Evolutionary conservation across 2,113 vertebrate species (phyloP).

Genomic region (Arenaria interpres): DNA sequence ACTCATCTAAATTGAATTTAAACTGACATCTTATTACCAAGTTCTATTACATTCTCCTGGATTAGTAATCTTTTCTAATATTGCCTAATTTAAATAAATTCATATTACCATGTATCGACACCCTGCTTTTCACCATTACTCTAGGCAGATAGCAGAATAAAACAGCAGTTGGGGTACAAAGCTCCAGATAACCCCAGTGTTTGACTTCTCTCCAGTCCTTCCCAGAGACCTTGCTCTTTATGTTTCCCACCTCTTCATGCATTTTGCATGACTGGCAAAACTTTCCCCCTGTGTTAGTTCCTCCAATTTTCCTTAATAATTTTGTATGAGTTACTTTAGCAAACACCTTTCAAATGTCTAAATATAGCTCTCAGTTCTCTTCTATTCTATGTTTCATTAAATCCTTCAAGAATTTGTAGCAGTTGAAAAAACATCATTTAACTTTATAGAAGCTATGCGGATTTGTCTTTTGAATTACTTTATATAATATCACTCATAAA

Average conservation of each 20-base stretch:
- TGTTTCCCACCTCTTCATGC: not conserved
- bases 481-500: not conserved
- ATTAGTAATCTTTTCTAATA: constrained; percentile 21
- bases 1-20: constrained; percentile 53
- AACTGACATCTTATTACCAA: constrained; percentile 54
- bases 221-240: not conserved
- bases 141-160: not conserved
- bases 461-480: not conserved
- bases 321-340: not conserved
- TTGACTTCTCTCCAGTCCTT: not conserved
- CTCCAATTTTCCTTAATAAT: not conserved
- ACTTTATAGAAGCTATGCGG: not conserved
- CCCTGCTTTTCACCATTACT: not conserved
- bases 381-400: not conserved
- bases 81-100: constrained; percentile 9
- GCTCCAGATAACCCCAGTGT: not conserved
- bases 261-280: not conserved
- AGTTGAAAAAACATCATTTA: not conserved
- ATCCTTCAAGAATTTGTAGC: not conserved
- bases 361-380: not conserved
- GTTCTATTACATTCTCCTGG: constrained; percentile 8
- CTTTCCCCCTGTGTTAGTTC: not conserved
- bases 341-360: not conserved
- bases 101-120: not conserved
- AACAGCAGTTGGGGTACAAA: not conserved